phyloP scores from a whole-genome alignment of 2,113 vertebrate species.

The Pogonocichla stellata region DNA sequence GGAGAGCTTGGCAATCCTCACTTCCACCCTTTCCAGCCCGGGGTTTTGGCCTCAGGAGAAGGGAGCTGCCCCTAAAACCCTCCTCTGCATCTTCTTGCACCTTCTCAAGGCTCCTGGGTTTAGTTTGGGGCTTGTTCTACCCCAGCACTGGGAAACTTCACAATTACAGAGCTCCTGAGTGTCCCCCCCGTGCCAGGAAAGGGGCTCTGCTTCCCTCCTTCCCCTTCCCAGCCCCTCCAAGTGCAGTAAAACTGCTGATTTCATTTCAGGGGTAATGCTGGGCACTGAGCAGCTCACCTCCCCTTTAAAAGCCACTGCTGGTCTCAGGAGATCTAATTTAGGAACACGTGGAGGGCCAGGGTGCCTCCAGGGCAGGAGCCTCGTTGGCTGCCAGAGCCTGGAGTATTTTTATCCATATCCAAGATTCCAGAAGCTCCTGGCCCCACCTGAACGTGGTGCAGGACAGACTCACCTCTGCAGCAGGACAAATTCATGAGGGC shows the following conservation, averaged over 20 bases:
- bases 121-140: neutral
- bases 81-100: neutral
- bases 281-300: constrained; percentile 24
- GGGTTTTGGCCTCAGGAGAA: neutral
- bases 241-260: neutral
- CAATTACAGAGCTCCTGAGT: neutral
- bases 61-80: neutral
- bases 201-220: neutral
- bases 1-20: neutral
- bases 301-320: neutral
- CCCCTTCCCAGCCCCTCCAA: neutral
- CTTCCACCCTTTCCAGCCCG: neutral
- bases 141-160: neutral
- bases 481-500: neutral
- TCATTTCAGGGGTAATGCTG: neutral
- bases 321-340: constrained; percentile 39
- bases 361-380: neutral
- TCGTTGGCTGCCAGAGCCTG: neutral
- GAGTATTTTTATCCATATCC: neutral
- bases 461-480: neutral
- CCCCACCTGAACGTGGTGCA: neutral
- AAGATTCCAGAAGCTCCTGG: neutral
- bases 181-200: neutral
- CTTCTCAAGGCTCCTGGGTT: neutral
- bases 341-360: neutral